phyloP scores from a whole-genome alignment of 2,113 vertebrate species.

The Silurus meridionalis region DNA sequence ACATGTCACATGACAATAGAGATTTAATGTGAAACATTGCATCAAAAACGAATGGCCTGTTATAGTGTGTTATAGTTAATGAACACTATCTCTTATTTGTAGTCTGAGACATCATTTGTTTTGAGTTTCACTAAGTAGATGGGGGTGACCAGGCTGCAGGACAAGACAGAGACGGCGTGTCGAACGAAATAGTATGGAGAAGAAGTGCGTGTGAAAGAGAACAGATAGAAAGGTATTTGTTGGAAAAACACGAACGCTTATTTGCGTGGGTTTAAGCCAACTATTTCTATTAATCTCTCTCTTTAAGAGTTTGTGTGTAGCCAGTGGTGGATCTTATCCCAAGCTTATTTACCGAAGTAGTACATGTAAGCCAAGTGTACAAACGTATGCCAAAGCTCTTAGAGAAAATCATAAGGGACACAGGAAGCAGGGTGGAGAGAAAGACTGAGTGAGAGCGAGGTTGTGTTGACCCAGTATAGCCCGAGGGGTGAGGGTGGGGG shows the following conservation, averaged over 20 bases:
- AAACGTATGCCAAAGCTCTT: constrained; percentile 26
- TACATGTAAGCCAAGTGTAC: constrained; percentile 29
- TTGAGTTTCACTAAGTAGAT: not conserved
- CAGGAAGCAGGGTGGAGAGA: constrained; percentile 51
- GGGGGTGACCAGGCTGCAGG: not conserved
- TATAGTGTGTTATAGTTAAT: too few relatives aligned
- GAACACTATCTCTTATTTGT: too few relatives aligned
- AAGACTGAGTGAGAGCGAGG: constrained; percentile 37
- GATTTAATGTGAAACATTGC: too few relatives aligned
- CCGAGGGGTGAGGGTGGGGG: constrained; percentile 21
- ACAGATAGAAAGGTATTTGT: not conserved
- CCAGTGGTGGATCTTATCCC: constrained; percentile 7
- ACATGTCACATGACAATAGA: too few relatives aligned
- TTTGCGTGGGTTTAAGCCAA: not conserved
- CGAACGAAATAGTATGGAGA: not conserved
- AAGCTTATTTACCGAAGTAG: constrained; percentile 57
- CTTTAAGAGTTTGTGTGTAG: constrained; percentile 8
- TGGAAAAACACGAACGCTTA: not conserved
- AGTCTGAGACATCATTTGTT: too few relatives aligned
- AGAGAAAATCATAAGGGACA: constrained; percentile 51
- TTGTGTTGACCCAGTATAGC: constrained; percentile 49
- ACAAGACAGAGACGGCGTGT: not conserved
- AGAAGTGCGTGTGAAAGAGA: not conserved
- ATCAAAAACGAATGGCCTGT: too few relatives aligned
- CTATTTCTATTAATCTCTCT: constrained; percentile 4